Conservation (phyloP, 2,888 invertebrate species). For the Leptinotarsa juncta region DNA sequence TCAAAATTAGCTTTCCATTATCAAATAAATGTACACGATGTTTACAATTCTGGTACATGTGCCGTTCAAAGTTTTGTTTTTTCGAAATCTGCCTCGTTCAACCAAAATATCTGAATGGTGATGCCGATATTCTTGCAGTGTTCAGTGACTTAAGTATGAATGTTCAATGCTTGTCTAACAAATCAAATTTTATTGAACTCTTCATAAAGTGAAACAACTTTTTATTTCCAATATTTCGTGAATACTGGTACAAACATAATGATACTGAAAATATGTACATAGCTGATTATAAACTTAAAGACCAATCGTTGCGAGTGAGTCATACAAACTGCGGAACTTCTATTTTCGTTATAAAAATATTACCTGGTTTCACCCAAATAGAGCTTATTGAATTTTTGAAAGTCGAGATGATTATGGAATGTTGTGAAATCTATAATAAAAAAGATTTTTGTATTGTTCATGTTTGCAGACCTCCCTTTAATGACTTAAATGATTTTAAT, state of each 20-base stretch:
- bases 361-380: background rate
- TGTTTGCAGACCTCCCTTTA: background rate
- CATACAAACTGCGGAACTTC: background rate
- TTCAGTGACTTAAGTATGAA: no score
- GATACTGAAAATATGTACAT: background rate
- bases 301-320: background rate
- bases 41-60: no score
- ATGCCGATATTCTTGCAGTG: no score
- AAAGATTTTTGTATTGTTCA: background rate
- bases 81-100: no score
- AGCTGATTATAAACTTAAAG: background rate
- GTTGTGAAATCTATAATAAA: background rate
- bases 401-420: background rate
- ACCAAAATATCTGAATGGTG: no score
- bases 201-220: no score
- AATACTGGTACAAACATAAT: background rate
- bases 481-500: background rate
- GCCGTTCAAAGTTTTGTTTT: no score
- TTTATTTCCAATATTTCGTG: no score
- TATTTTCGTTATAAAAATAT: background rate
- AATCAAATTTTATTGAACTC: no score
- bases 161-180: no score
- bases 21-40: no score
- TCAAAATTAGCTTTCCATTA: no score
- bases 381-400: background rate